Base-by-base conservation (phyloP, 2,888 invertebrate genomes). In the Dioctria linearis region DNA sequence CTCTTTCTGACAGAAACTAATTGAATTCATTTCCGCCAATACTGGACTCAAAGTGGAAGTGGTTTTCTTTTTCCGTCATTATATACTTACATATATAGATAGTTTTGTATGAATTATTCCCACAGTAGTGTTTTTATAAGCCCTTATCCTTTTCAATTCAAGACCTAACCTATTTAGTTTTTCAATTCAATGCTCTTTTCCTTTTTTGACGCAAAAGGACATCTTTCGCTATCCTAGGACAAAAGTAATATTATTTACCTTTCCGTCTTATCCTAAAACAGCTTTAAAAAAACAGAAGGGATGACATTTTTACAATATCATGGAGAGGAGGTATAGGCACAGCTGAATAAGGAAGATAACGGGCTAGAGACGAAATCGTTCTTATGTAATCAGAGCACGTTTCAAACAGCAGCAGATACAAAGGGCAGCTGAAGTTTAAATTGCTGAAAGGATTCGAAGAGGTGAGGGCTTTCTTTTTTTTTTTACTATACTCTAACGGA, bases 121-220 rank as follows among this genome's bases (percentile, higher is more conserved):
- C 67, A 54, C 37, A 66, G 43, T 57, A 49, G 75, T 65, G 80
- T 67, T 80, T 61, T 57, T 67, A 66, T 76, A 76, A 80, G 49
- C 80, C 80, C 80, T 80, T 80, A 80, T 80, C 67, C 67, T 51
- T 76, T 49, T 59, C 76, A 80, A 80, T 80, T 80, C 66, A 67
- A 13, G 40, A 75, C 66, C 66, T 80, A 80, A 80, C 66, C 73
- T 67, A 25, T 25, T 25, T 25, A 80, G 73, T 80, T 80, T 80
- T 66, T 80, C 80, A 76, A 54, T 76, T 66, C 57, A 65, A 76
- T 57, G 75, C 76, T 76, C 25, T 25, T 25, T 25, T 80, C 67
- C 76, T 75, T 76, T 25, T 25, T 65, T 67, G 66, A 67, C 75
- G 51, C 59, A 43, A 61, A 75, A 61, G 40, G 46, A 75, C 57